phyloP scores from a whole-genome alignment of 1,140 invertebrate species.

The Drosophila subobscura region DNA sequence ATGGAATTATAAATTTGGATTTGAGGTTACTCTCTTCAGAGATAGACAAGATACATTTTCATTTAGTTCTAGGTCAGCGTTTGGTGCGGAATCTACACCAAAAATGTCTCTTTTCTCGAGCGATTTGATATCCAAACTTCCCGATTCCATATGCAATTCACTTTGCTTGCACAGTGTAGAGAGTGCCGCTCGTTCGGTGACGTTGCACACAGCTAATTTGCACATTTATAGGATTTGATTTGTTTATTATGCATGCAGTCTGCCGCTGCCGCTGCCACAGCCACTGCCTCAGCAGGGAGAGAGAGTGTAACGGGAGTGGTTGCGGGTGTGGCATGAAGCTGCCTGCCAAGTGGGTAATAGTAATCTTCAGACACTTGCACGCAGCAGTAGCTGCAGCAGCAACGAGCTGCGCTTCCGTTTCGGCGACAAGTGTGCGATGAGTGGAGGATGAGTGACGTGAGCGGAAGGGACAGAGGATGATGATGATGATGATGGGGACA shows the following conservation, averaged over 20 bases:
- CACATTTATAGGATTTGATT: constrained; percentile 79
- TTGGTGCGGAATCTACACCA: no score
- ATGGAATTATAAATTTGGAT: neutral
- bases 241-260: constrained; percentile 70
- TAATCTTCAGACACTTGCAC: constrained; percentile 65
- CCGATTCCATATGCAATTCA: no score
- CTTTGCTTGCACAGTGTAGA: neutral
- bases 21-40: neutral
- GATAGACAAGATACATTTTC: no score
- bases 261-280: neutral
- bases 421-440: constrained; percentile 46
- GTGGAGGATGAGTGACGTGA: constrained; percentile 46
- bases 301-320: neutral
- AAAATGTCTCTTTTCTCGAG: no score
- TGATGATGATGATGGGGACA: no score
- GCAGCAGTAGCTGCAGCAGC: constrained; percentile 14
- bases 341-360: constrained; percentile 77
- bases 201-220: constrained; percentile 68
- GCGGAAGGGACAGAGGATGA: no score
- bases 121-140: no score
- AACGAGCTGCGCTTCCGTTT: constrained; percentile 50
- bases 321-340: neutral
- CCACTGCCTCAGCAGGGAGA: neutral
- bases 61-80: no score
- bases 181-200: constrained; percentile 48